Evolutionary conservation across 1,140 invertebrate genomes (phyloP), one percentile per base, ranked within the genome.

Genomic region (Holcopasites calliopsidis): DNA sequence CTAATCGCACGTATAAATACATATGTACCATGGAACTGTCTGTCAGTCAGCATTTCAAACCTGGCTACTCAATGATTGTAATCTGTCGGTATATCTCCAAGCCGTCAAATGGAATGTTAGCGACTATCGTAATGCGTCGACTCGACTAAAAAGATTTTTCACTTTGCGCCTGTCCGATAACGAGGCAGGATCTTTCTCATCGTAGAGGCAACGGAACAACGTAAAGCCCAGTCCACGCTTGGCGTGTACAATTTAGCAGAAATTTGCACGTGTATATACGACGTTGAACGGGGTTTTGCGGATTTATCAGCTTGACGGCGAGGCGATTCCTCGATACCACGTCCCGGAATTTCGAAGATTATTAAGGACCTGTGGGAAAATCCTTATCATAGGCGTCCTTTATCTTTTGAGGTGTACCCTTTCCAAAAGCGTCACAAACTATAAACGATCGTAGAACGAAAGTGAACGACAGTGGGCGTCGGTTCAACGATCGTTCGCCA

Each of bases 381-480:
- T 82, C 78, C 35, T 77, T 79, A 81, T 71, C 64, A 71, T 13
- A 38, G 23, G 68, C 44, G 35, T 31, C 35, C 50, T 76, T 78
- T 31, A 40, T 38, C 42, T 47, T 50, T 38, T 4, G 16, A 2
- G 31, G 52, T 54, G 26, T 11, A 69, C 55, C 38, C 65, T 49
- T 69, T 57, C 23, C 42, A 16, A 18, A 47, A 70, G 70, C 60
- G 23, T 78, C 75, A 65, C 78, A 81, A 85, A 85, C 58, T 73
- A 69, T 84, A 76, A 78, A 85, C 69, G 77, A 82, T 73, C 64
- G 44, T 7, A 49, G 72, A 82, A 84, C 73, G 76, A 79, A 77
- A 82, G 35, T 42, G 68, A 65, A 62, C 33, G 54, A 33, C 40
- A 55, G 33, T 55, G 33, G 38, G 28, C 38, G 47, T 28, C 49